A percentile compares a stretch with the other conserved stretches of the same genome.
phyloP scores from a whole-genome alignment of 2,888 invertebrate species.

The Xestia ashworthii region DNA sequence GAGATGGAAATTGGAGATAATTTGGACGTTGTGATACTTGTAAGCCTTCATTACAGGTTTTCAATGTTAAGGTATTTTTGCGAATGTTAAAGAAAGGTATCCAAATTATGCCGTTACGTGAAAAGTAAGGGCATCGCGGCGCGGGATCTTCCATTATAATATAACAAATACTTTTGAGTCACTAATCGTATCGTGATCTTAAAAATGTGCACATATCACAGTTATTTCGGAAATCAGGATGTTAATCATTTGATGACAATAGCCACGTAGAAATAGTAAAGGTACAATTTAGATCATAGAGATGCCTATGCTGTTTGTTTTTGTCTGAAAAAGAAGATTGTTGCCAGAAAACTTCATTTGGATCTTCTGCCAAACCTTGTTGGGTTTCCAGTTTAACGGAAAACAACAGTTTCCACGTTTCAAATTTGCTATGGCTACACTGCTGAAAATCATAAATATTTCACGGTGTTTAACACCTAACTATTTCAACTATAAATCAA shows the following conservation, averaged over 20 bases:
- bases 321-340: too few relatives aligned
- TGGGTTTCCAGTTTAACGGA: background rate
- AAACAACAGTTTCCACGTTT: background rate
- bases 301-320: too few relatives aligned
- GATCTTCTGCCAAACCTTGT: background rate
- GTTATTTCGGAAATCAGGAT: background rate
- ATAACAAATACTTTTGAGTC: background rate
- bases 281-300: too few relatives aligned
- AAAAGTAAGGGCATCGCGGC: background rate
- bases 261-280: too few relatives aligned
- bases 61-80: slow-evolving; percentile 17
- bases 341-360: background rate
- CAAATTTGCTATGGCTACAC: background rate
- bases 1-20: slow-evolving; percentile 12
- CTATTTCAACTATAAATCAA: background rate
- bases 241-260: background rate
- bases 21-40: background rate
- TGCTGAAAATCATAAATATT: slow-evolving; percentile 19
- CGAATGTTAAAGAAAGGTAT: background rate
- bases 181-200: background rate
- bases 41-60: slow-evolving; percentile 16
- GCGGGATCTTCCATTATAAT: background rate
- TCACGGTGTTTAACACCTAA: background rate
- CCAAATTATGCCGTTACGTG: background rate
- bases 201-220: background rate